Conservation (phyloP, 2,113 vertebrate genomes). For the Todiramphus saurophagus region DNA sequence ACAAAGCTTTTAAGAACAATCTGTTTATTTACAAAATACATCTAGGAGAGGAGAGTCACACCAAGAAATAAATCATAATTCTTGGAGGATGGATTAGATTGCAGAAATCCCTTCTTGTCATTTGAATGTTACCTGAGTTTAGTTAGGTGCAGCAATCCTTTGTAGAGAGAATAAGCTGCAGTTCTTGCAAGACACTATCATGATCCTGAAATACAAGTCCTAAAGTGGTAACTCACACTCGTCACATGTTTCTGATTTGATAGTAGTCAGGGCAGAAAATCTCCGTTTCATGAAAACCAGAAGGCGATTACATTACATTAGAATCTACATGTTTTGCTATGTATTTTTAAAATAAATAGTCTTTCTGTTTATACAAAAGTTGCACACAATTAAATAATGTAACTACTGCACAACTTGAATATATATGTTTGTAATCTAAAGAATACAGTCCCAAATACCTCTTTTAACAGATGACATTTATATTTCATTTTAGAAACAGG, state of each 20-base stretch:
- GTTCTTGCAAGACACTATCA: background rate
- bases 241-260: slow-evolving; percentile 47
- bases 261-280: slow-evolving; percentile 29
- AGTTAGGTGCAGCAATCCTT: background rate
- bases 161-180: background rate
- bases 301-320: slow-evolving; percentile 10
- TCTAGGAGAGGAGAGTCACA: background rate
- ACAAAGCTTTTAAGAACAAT: background rate
- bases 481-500: slow-evolving; percentile 53
- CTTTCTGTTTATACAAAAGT: background rate
- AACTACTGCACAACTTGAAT: too few relatives aligned
- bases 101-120: background rate
- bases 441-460: background rate
- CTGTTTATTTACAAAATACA: background rate
- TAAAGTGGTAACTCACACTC: background rate
- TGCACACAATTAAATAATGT: background rate
- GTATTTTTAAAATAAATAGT: background rate
- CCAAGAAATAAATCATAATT: background rate
- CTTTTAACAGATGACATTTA: background rate
- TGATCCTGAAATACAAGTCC: background rate
- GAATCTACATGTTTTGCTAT: background rate
- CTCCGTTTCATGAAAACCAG: slow-evolving; percentile 34
- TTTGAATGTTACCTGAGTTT: background rate
- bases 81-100: background rate
- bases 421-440: background rate